Conservation (phyloP, 2,113 vertebrate species). For the Apodemus speciosus region DNA sequence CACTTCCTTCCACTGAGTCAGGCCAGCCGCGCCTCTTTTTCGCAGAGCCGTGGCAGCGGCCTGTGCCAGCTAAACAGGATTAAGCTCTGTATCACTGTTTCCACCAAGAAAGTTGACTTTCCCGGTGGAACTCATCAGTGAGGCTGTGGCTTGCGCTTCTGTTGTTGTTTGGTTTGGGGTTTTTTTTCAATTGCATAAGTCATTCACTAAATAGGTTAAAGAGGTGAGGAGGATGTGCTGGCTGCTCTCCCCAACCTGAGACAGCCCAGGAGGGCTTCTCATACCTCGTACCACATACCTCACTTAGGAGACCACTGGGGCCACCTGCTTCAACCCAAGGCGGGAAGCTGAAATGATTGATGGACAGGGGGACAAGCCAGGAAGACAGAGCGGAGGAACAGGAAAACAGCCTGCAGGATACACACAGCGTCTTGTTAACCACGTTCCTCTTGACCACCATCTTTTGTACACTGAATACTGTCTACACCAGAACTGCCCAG, state of each 20-base stretch:
- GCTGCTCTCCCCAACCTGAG: too few species aligned
- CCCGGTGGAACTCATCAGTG: constrained; percentile 64
- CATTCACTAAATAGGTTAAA: not conserved
- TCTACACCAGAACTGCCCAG: not conserved
- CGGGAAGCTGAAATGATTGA: too few species aligned
- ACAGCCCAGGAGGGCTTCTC: too few species aligned
- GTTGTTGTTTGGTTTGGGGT: constrained; percentile 40
- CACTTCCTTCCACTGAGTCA: constrained; percentile 88
- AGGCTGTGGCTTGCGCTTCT: not conserved
- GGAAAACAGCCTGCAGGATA: not conserved
- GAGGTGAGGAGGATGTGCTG: too few species aligned
- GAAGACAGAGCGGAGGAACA: not conserved
- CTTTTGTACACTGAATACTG: not conserved
- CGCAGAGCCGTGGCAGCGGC: constrained; percentile 50
- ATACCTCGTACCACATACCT: rapidly evolving
- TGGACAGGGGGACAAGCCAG: not conserved
- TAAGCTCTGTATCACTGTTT: constrained; percentile 77
- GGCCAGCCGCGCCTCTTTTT: constrained; percentile 64
- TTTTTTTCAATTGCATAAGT: constrained; percentile 16
- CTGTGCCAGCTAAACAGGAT: constrained; percentile 59
- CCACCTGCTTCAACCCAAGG: too few species aligned
- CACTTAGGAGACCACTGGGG: not conserved
- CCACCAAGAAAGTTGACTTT: constrained; percentile 71
- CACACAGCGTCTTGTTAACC: not conserved
- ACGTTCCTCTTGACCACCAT: too few species aligned